Evolutionary conservation across 2,797 vertebrate species (phyloP), one percentile per base, ranked within the genome.

Genomic region (Buceros bicornis): DNA sequence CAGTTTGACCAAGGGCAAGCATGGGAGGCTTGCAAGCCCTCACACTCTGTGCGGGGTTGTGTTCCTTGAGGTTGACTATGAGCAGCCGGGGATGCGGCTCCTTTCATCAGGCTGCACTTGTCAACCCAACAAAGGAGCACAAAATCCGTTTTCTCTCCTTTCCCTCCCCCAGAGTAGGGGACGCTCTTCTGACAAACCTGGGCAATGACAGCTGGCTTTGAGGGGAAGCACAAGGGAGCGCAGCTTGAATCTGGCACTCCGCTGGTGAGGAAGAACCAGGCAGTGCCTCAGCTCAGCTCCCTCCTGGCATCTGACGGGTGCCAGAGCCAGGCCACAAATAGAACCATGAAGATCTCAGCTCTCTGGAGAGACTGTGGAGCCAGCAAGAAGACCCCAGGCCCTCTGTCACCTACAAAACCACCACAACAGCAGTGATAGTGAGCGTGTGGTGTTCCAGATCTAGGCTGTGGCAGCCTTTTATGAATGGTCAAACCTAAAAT

Each of bases 81-180:
- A n/a, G 71, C 60, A 86, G 21, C 4, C 1, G 4, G 25, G 31
- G 62, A 87, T 0, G 0, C 1, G 17, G 66, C 57, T 70, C 13
- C 65, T 76, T n/a, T 28, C 43, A 16, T 29, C 54, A 48, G 45
- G 35, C 43, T 86, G 35, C 60, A 31, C 25, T 51, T 3, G 3
- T 40, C 57, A n/a, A 29, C 33, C 33, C 70, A 77, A 15, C 21
- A 58, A 61, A 66, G 25, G 29, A 78, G 26, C 37, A 47, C 43
- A 60, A 50, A 77, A 1, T 10, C 31, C 17, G 11, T 50, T 66
- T 82, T 21, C 54, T 51, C 10, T 33, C 42, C 42, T 28, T 50
- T 25, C 13, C 14, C 31, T 65, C 17, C 57, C 47, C 11, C 1
- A 8, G 17, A 57, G 74, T 10, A 71, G 24, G 16, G 33, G 15